These are phyloP conservation scores for Oryzias sinensis DNA, from an alignment of 2,797 vertebrate species.

Conservation along the genomic window DNA sequence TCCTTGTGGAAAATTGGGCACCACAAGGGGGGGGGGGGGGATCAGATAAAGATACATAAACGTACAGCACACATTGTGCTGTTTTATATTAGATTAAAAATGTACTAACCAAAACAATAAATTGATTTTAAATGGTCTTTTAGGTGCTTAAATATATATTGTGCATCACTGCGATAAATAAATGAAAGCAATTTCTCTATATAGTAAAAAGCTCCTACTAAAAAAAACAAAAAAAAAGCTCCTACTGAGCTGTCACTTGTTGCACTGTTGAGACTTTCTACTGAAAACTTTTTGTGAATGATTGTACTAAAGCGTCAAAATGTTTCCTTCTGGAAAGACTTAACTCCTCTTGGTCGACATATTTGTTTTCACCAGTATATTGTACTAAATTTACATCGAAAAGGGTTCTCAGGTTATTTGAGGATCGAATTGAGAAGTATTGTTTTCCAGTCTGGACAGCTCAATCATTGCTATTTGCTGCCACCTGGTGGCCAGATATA, in stretches of 20 bases:
- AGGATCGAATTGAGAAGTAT: no score
- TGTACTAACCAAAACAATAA: no score
- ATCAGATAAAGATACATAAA: background rate
- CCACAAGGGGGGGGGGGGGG: background rate
- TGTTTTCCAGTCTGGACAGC: background rate
- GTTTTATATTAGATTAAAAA: conserved; percentile 8
- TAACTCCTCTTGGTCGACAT: conserved; percentile 24
- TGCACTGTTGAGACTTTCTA: conserved; percentile 61
- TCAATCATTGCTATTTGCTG: conserved; percentile 21
- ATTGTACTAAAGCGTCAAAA: conserved; percentile 70
- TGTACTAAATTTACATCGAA: conserved; percentile 5
- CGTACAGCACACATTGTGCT: background rate
- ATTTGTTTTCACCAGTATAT: conserved; percentile 4
- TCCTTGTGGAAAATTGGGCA: conserved; percentile 2
- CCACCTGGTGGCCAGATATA: conserved; percentile 53
- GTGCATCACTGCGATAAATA: conserved; percentile 10
- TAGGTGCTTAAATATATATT: conserved; percentile 9
- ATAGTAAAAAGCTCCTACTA: conserved; percentile 23
- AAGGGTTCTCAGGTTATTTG: background rate
- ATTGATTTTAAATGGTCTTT: conserved; percentile 9
- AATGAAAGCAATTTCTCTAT: conserved; percentile 7
- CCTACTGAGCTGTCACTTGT: conserved; percentile 54
- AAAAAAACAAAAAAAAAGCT: background rate
- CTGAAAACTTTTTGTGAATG: conserved; percentile 53
- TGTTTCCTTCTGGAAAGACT: background rate